These are phyloP conservation scores for Enteromius radiatus DNA, from an alignment of 2,797 vertebrate genomes.

Conservation along the genomic window DNA sequence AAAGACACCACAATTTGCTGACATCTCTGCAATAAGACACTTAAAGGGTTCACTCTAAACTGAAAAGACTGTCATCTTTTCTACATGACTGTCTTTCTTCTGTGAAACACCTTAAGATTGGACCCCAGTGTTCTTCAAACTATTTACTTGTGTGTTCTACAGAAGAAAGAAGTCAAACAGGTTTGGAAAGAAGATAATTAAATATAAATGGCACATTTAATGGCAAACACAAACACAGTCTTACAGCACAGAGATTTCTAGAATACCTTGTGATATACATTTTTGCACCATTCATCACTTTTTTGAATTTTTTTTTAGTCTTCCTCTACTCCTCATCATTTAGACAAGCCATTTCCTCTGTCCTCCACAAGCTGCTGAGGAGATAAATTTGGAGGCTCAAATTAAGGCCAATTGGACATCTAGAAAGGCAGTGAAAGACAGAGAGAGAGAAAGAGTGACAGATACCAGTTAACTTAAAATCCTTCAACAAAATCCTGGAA, in stretches of 20 bases:
- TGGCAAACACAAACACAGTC: not conserved
- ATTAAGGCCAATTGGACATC: conserved; percentile 54
- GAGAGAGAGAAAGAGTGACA: conserved; percentile 17
- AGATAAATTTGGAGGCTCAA: conserved; percentile 55
- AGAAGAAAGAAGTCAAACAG: not conserved
- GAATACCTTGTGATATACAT: conserved; percentile 6
- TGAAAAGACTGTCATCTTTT: not conserved
- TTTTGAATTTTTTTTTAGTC: conserved; percentile 47
- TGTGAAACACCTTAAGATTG: not conserved
- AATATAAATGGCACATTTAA: not conserved
- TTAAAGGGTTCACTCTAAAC: not conserved
- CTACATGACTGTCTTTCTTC: conserved; percentile 1
- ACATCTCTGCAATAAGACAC: not conserved
- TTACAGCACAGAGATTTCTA: conserved; percentile 9
- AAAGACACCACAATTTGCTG: not conserved
- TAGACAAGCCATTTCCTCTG: conserved; percentile 23
- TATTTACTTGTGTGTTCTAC: not conserved
- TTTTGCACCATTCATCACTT: conserved; percentile 23
- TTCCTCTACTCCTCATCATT: conserved; percentile 17
- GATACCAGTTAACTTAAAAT: conserved; percentile 48
- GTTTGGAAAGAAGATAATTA: not conserved
- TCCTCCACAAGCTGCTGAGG: conserved; percentile 43
- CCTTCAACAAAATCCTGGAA: conserved; percentile 1
- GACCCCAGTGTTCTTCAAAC: not conserved
- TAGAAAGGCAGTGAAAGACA: conserved; percentile 3